A percentile compares a stretch with the other conserved stretches of the same genome.
Conservation (phyloP, 2,113 vertebrate species). For the Alligator sinensis region DNA sequence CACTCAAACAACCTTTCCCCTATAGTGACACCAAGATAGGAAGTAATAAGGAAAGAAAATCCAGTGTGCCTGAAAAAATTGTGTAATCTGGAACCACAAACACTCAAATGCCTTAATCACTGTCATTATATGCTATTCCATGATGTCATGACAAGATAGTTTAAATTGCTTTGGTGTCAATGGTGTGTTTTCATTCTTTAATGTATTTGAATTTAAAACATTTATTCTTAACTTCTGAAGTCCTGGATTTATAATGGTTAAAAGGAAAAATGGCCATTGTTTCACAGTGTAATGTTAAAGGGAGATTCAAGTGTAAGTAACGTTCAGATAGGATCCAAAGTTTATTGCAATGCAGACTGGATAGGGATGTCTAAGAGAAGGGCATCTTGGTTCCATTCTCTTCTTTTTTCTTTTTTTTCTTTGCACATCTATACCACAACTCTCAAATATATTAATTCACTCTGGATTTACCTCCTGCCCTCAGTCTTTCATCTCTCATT, state of each 20-base stretch:
- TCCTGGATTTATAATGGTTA: too few species aligned
- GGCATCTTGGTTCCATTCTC: not conserved
- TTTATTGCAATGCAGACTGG: not conserved
- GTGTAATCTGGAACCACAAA: not conserved
- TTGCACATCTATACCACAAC: not conserved
- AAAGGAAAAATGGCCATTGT: not conserved
- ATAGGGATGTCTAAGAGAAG: not conserved
- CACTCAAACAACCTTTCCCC: not conserved
- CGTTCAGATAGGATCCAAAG: not conserved
- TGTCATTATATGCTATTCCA: not conserved
- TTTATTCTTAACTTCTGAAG: not conserved
- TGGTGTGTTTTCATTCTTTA: not conserved
- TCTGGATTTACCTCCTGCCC: not conserved
- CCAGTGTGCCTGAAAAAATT: slow-evolving; percentile 14
- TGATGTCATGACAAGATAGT: not conserved
- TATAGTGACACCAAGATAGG: not conserved
- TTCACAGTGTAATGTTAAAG: not conserved
- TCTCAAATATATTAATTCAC: not conserved
- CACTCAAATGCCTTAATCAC: slow-evolving; percentile 13
- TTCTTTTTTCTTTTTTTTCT: not conserved
- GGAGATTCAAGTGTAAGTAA: not conserved
- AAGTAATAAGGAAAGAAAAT: slow-evolving; percentile 1
- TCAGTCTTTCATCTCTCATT: not conserved
- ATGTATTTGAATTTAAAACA: not conserved
- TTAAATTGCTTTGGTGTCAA: not conserved